These are phyloP conservation scores for Chaitophorus viminalis DNA, from an alignment of 2,888 invertebrate genomes.

Conservation along the genomic window DNA sequence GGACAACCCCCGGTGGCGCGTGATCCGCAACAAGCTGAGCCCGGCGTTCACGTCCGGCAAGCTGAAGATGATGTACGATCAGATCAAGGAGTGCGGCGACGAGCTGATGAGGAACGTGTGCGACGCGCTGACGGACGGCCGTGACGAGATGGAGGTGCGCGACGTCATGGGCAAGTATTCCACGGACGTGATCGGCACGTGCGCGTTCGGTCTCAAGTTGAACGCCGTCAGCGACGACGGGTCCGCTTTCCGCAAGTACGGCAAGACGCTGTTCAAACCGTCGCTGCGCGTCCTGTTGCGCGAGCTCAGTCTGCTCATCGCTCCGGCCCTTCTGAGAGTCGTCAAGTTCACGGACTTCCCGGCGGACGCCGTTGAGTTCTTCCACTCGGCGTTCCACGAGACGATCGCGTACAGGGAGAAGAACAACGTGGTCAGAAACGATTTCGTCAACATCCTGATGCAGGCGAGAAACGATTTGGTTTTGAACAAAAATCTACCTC, in stretches of 20 bases:
- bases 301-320: constrained; percentile 62
- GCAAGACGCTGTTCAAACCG: constrained; percentile 66
- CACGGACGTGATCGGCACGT: constrained; percentile 69
- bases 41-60: constrained; percentile 72
- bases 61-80: constrained; percentile 70
- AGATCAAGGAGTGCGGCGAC: constrained; percentile 68
- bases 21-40: constrained; percentile 69
- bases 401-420: constrained; percentile 62
- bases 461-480: constrained; percentile 56
- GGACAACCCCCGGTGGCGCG: constrained; percentile 71
- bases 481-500: neutral
- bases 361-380: constrained; percentile 47
- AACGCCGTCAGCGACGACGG: constrained; percentile 67
- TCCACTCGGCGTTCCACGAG: constrained; percentile 55
- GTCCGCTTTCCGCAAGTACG: constrained; percentile 67
- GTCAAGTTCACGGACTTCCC: constrained; percentile 63
- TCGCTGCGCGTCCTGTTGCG: constrained; percentile 65
- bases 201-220: constrained; percentile 69
- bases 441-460: constrained; percentile 63
- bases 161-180: constrained; percentile 68
- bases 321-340: constrained; percentile 63
- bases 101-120: constrained; percentile 65
- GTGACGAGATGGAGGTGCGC: constrained; percentile 66
- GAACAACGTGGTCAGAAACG: constrained; percentile 63
- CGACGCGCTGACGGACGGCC: neutral